Evolutionary conservation across 2,797 vertebrate genomes (phyloP).

Genomic region (Cuculus canorus): DNA sequence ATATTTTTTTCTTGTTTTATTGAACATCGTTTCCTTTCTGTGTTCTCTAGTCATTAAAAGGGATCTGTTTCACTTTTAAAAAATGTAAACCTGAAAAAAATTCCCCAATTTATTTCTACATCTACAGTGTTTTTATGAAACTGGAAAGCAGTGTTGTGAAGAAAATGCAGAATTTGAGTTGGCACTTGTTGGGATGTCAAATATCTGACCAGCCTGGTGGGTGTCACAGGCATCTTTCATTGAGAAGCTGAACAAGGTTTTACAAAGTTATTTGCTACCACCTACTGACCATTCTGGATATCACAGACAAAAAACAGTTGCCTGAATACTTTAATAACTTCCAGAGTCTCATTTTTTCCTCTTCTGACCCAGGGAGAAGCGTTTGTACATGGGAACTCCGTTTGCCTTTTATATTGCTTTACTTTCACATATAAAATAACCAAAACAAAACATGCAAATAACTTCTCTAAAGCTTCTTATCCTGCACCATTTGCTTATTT

Average conservation of each 20-base stretch:
- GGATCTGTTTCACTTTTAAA: neutral
- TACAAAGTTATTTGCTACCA: conserved; percentile 74
- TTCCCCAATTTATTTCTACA: neutral
- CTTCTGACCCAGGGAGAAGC: neutral
- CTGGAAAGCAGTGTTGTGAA: neutral
- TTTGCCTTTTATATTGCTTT: neutral
- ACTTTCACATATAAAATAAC: accelerated
- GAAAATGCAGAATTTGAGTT: neutral
- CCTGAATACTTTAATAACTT: accelerated
- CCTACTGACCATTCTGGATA: conserved; percentile 58
- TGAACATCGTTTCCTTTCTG: neutral
- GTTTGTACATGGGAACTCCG: accelerated
- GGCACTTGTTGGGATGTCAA: neutral
- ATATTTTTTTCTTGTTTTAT: neutral
- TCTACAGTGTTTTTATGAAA: neutral
- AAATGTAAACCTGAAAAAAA: neutral
- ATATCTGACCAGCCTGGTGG: neutral
- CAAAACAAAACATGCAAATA: neutral
- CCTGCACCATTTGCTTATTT: neutral
- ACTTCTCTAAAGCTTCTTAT: neutral
- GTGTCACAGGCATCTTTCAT: accelerated
- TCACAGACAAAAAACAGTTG: neutral
- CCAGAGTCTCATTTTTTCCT: neutral
- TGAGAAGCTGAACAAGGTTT: neutral
- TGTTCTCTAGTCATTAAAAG: neutral